Base-by-base conservation (phyloP, 2,888 invertebrate genomes). In the Nemoura dubitans region DNA sequence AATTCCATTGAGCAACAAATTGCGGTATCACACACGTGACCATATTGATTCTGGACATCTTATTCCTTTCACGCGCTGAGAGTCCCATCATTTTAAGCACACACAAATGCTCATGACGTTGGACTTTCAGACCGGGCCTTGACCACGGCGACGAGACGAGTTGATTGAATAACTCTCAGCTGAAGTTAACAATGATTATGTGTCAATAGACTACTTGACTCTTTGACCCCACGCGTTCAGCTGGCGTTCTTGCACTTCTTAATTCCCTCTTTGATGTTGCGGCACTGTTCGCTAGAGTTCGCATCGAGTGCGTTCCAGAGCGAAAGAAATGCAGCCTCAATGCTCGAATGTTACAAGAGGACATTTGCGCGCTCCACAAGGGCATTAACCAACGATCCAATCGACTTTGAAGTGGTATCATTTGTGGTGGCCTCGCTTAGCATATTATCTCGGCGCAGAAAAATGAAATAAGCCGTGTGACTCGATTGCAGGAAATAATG, bases 111-210 rank as follows among this genome's bases (percentile, higher is more conserved):
- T 36, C 36, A 36, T 59, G n/a, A n/a, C n/a, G n/a, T n/a, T n/a
- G 59, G 59, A 59, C 59, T 59, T 59, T 59, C 10, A 21, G 59
- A 59, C 59, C 59, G 21, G 59, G 59, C 59, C 59, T 59, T 59
- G 59, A 59, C 59, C 59, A 59, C 3, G 14, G 14, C 59, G 6
- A 59, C 59, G 59, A 21, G 6, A 59, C 59, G 59, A 21, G 59
- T 59, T 59, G 59, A 59, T 59, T 59, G 59, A 59, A 59, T 59
- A 59, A 59, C 59, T 59, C 59, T 59, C 16, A 59, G 59, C 59
- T 59, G 59, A 21, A 59, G 59, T 59, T 59, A 7, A 59, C 59
- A 59, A 59, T 59, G 59, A 59, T 59, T 59, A 59, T 59, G 59
- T 59, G 59, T 59, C 59, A 59, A 59, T 59, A 59, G 21, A 59